Evolutionary conservation across 64 coral and sea anemone species (phyloP).

Genomic region (Dendronephthya gigantea): DNA sequence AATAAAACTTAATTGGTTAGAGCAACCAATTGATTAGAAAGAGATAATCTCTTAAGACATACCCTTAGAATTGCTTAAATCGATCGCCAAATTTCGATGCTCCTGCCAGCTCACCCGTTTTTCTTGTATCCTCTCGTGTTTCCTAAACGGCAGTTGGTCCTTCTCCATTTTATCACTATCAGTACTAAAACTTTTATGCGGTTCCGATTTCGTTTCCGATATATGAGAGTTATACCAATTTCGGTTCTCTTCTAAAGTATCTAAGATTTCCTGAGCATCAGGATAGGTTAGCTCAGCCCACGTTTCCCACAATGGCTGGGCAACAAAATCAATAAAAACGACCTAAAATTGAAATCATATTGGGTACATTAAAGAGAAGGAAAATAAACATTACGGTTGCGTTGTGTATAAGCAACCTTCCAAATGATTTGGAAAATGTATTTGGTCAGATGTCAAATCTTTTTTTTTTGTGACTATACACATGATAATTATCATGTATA

Average conservation of each 20-base stretch:
- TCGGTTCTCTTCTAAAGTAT: constrained; percentile 88
- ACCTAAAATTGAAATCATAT: constrained; percentile 38
- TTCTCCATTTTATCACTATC: neutral
- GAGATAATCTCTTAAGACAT: too few relatives aligned
- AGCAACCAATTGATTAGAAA: too few relatives aligned
- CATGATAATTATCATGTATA: too few relatives aligned
- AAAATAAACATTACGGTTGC: neutral
- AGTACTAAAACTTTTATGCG: neutral
- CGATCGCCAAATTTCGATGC: constrained; percentile 7
- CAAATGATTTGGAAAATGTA: too few relatives aligned
- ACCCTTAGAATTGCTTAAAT: constrained; percentile 9
- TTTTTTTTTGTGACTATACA: too few relatives aligned
- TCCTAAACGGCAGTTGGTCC: neutral
- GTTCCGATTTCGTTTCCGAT: constrained; percentile 18
- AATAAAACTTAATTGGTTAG: too few relatives aligned
- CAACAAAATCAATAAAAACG: constrained; percentile 97
- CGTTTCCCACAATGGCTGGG: constrained; percentile 92
- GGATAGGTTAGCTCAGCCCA: constrained; percentile 89
- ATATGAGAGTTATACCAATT: constrained; percentile 97
- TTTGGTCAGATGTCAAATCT: too few relatives aligned
- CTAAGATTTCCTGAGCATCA: constrained; percentile 70
- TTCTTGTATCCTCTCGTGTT: constrained; percentile 6
- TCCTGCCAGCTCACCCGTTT: constrained; percentile 11
- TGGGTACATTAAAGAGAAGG: neutral
- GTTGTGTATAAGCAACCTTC: too few relatives aligned